phyloP scores from a whole-genome alignment of 2,888 invertebrate species.

The Netelia fuscicornis region DNA sequence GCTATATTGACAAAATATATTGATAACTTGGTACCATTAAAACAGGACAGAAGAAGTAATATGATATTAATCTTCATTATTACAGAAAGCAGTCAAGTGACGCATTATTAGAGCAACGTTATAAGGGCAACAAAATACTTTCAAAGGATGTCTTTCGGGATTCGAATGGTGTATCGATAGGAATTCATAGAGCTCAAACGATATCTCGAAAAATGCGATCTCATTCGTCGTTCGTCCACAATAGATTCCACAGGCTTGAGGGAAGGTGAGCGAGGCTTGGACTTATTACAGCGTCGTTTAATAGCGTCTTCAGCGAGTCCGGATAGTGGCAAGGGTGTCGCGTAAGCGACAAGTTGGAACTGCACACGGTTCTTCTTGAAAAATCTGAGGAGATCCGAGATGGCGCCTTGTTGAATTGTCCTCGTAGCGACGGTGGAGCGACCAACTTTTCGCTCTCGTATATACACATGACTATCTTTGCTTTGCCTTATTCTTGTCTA shows the following conservation, averaged over 20 bases:
- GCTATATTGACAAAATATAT: too few species aligned
- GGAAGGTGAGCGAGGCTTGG: constrained; percentile 24
- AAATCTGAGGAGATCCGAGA: constrained; percentile 45
- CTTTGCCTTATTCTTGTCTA: neutral
- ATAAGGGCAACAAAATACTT: too few species aligned
- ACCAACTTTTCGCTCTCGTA: constrained; percentile 52
- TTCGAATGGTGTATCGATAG: too few species aligned
- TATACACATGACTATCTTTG: constrained; percentile 4
- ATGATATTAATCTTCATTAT: too few species aligned
- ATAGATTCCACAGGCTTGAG: neutral
- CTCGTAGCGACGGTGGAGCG: constrained; percentile 32
- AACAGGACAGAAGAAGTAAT: too few species aligned
- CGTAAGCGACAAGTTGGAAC: constrained; percentile 69
- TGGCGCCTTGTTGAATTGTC: constrained; percentile 52
- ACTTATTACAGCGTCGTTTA: constrained; percentile 43
- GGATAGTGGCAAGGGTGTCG: constrained; percentile 53
- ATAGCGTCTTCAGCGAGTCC: constrained; percentile 29
- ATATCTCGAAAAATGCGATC: neutral
- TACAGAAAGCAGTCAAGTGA: too few species aligned
- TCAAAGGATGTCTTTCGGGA: too few species aligned
- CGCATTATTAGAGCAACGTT: too few species aligned
- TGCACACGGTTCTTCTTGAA: constrained; percentile 63
- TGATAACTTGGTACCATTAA: too few species aligned
- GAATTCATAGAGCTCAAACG: too few species aligned
- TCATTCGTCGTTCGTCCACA: neutral